Base-by-base conservation (phyloP, 2,113 vertebrate species). In the Pelusios castaneus region DNA sequence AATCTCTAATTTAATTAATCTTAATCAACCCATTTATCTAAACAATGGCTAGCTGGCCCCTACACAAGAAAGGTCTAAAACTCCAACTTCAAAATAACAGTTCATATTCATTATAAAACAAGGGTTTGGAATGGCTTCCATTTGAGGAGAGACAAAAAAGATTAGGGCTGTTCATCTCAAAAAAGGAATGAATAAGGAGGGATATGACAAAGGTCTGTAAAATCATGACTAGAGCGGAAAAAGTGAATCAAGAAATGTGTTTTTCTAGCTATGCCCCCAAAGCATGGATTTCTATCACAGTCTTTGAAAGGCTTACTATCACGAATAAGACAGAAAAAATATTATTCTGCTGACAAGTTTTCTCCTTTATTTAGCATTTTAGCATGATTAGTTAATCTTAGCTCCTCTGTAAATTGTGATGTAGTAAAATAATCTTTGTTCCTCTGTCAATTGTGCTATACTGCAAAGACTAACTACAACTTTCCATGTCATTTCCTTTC, bases 401-500 rank as follows among this genome's bases (percentile, higher is more conserved):
- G 91, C 47, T 77, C 67, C 85, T 83, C 79, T 79, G 22, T 88
- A 51, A 92, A 70, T 0, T 73, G 19, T 70, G 80, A 80, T 89
- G 13, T 27, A 43, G 13, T 82, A n/a, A 60, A 60, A 60, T 60
- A 31, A 60, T 31, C 58, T 60, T 60, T 60, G 58, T 29, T 27
- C 27, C 29, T 58, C 27, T 60, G 58, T 60, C 58, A 60, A 14
- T 4, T 60, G 58, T 31, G 29, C 29, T 63, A 16, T 16, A 41
- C 17, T 80, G 10, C 31, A 27, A 93, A 93, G 79, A 75, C 79
- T 45, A 25, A 63, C 58, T n/a, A 67, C 63, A 91, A 93, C 14
- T 73, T 89, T 92, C 80, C 86, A 92, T 77, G 92, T 93, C 19
- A 87, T 92, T 94, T 97, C 90, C 92, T 75, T 94, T 93, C 87